Percentiles rank a stretch among this genome's conserved stretches.
Conservation (phyloP, 2,888 invertebrate species). For the Drosophila rellima region DNA sequence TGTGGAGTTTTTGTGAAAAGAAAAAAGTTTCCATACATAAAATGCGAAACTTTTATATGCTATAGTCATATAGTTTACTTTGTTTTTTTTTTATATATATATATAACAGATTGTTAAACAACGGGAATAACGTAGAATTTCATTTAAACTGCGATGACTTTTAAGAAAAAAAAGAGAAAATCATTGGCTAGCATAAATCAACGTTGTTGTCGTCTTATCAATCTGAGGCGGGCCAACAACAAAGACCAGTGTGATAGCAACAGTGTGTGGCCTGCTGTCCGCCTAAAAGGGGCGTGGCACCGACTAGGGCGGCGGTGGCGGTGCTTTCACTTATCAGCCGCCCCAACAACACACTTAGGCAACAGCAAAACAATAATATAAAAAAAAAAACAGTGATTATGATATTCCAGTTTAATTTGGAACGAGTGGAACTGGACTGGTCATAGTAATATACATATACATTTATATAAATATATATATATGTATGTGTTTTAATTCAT, state of each 20-base stretch:
- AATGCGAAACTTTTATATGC: constrained; percentile 5
- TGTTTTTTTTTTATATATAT: background rate
- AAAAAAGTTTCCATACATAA: constrained; percentile 12
- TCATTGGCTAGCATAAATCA: constrained; percentile 57
- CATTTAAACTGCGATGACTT: constrained; percentile 43
- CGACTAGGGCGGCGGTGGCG: constrained; percentile 2
- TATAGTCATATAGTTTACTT: background rate
- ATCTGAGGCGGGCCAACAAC: constrained; percentile 33
- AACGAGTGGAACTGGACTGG: constrained; percentile 24
- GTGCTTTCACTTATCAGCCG: constrained; percentile 46
- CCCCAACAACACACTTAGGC: constrained; percentile 11
- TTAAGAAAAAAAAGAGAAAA: constrained; percentile 35
- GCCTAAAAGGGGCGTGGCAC: constrained; percentile 37
- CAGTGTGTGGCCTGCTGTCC: constrained; percentile 22
- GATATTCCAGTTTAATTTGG: constrained; percentile 13
- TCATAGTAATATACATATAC: background rate
- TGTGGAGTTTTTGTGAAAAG: background rate
- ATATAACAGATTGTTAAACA: constrained; percentile 21
- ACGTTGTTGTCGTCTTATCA: constrained; percentile 49
- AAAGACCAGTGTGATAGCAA: constrained; percentile 52
- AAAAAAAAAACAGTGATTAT: constrained; percentile 1
- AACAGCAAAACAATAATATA: constrained; percentile 12
- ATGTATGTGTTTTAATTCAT: constrained; percentile 2
- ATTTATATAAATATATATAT: too few relatives aligned
- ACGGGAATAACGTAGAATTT: constrained; percentile 17